Evolutionary conservation across 1,140 invertebrate genomes (phyloP).

Genomic region (Pectinophora gossypiella): DNA sequence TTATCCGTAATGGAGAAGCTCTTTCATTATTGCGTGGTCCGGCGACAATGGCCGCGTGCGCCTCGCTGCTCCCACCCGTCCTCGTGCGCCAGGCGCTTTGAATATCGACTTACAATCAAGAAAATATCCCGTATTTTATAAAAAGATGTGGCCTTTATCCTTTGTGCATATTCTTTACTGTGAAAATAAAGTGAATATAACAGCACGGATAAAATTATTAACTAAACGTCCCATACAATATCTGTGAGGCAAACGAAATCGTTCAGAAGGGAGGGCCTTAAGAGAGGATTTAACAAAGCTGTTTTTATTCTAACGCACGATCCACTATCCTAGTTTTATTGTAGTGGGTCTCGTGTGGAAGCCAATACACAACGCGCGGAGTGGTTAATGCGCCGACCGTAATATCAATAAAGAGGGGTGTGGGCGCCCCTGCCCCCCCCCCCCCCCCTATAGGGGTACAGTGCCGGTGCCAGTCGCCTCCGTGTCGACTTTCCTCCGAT

Average conservation of each 20-base stretch:
- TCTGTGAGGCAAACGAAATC: no score
- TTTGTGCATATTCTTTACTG: no score
- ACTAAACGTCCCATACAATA: no score
- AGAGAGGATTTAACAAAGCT: slow-evolving; percentile 5
- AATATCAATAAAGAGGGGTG: slow-evolving; percentile 65
- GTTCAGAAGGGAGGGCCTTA: neutral
- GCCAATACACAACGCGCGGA: slow-evolving; percentile 57
- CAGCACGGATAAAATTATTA: no score
- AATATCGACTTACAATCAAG: no score
- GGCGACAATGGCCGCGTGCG: slow-evolving; percentile 30
- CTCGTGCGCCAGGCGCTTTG: no score
- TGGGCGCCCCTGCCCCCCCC: slow-evolving; percentile 34
- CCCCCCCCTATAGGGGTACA: slow-evolving; percentile 36
- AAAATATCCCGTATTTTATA: no score
- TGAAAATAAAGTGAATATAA: no score
- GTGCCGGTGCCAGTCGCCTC: slow-evolving; percentile 28
- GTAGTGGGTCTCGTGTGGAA: slow-evolving; percentile 44
- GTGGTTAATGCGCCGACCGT: slow-evolving; percentile 65
- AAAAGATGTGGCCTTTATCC: no score
- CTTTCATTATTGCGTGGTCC: slow-evolving; percentile 56
- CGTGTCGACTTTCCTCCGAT: slow-evolving; percentile 52
- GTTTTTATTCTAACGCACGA: slow-evolving; percentile 28
- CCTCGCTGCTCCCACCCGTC: no score
- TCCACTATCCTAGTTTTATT: slow-evolving; percentile 53
- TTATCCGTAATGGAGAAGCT: slow-evolving; percentile 51